These are phyloP conservation scores for Apis florea DNA, from an alignment of 1,140 invertebrate species.

Conservation along the genomic window DNA sequence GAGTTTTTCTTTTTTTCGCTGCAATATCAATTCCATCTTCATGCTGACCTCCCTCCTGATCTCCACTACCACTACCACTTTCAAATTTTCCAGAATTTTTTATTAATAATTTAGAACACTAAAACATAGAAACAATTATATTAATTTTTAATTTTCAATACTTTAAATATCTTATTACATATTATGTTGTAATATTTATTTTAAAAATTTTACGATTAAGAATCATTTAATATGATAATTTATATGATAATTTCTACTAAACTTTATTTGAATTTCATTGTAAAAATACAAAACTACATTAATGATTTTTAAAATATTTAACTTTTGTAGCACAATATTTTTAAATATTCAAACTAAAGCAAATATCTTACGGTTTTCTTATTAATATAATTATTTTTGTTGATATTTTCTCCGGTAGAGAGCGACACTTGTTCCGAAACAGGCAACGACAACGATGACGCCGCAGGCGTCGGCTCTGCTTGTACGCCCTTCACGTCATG, in stretches of 20 bases:
- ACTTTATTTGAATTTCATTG: not conserved
- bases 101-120: slow-evolving; percentile 27
- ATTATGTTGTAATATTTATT: not conserved
- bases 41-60: slow-evolving; percentile 70
- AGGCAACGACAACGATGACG: slow-evolving; percentile 62
- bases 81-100: slow-evolving; percentile 59
- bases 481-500: slow-evolving; percentile 67
- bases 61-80: slow-evolving; percentile 74
- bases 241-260: not conserved
- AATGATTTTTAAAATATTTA: not conserved
- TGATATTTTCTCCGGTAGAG: slow-evolving; percentile 65
- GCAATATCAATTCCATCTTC: slow-evolving; percentile 71
- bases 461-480: slow-evolving; percentile 71
- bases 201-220: not conserved
- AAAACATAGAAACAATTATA: slow-evolving; percentile 27
- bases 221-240: not conserved
- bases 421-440: slow-evolving; percentile 53
- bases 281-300: not conserved
- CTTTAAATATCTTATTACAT: too few species aligned
- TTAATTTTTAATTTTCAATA: not conserved
- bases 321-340: not conserved
- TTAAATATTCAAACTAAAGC: not conserved
- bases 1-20: slow-evolving; percentile 78
- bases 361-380: slow-evolving; percentile 64
- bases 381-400: slow-evolving; percentile 53